These are phyloP conservation scores for Melipona bicolor DNA, from an alignment of 2,888 invertebrate species.

Conservation along the genomic window DNA sequence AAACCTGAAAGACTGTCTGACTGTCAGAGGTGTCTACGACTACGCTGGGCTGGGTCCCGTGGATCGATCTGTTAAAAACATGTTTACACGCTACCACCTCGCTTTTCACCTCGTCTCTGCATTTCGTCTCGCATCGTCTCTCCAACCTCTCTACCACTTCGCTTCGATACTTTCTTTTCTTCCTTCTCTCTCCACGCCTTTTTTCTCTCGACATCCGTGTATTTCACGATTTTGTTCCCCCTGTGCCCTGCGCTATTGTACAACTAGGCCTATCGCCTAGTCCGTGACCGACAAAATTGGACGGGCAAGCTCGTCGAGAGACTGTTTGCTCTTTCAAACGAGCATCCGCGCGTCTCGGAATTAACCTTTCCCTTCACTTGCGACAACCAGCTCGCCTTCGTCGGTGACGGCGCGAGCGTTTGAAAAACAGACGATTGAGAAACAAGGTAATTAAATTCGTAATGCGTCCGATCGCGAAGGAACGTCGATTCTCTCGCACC, in stretches of 20 bases:
- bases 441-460: not conserved
- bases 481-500: not conserved
- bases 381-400: conserved; percentile 2
- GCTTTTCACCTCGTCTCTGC: conserved; percentile 60
- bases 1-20: conserved; percentile 73
- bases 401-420: conserved; percentile 27
- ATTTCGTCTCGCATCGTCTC: conserved; percentile 40
- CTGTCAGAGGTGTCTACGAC: conserved; percentile 60
- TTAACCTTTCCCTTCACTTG: conserved; percentile 50
- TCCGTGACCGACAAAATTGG: conserved; percentile 54
- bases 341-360: conserved; percentile 28
- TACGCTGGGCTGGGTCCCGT: conserved; percentile 42
- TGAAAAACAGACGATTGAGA: conserved; percentile 8
- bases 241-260: not conserved
- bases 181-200: not conserved
- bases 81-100: conserved; percentile 79
- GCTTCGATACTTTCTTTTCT: conserved; percentile 6
- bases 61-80: conserved; percentile 81
- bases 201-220: not conserved
- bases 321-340: conserved; percentile 52
- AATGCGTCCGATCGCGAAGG: not conserved
- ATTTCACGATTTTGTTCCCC: conserved; percentile 15
- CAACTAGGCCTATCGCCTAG: not conserved
- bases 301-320: conserved; percentile 20
- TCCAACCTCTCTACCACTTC: conserved; percentile 13